These are phyloP conservation scores for Sussaba pulchella DNA, from an alignment of 2,888 invertebrate species.

Conservation along the genomic window DNA sequence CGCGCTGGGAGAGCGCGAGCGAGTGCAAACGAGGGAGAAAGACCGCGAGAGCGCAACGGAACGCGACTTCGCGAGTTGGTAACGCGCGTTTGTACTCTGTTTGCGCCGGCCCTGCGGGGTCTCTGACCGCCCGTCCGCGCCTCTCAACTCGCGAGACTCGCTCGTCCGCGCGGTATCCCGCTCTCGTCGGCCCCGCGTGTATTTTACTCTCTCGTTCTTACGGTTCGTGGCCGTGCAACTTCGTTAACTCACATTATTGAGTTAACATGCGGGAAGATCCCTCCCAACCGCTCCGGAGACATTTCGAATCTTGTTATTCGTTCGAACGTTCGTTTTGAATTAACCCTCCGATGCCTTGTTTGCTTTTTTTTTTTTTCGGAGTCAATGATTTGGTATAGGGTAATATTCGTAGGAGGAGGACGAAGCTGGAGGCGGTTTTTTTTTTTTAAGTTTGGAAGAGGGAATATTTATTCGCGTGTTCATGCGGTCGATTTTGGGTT, in stretches of 20 bases:
- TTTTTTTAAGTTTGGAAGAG: too few species aligned
- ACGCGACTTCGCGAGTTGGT: constrained; percentile 76
- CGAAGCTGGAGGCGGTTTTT: too few species aligned
- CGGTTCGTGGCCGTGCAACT: constrained; percentile 56
- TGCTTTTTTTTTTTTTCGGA: too few species aligned
- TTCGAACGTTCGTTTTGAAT: too few species aligned
- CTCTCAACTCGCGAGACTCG: constrained; percentile 81
- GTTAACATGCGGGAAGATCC: constrained; percentile 38
- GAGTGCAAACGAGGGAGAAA: constrained; percentile 19
- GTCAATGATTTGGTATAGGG: too few species aligned
- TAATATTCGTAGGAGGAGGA: too few species aligned
- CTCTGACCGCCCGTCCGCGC: constrained; percentile 84
- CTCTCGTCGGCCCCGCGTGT: constrained; percentile 26
- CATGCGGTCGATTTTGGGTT: too few species aligned
- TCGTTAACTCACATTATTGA: constrained; percentile 59
- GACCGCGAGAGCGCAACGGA: constrained; percentile 5
- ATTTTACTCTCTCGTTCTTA: constrained; percentile 48
- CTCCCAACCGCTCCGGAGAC: background rate
- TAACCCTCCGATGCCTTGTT: too few species aligned
- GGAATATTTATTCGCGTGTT: too few species aligned
- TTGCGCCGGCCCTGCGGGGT: constrained; percentile 84
- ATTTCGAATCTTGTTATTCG: constrained; percentile 4
- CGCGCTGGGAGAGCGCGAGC: constrained; percentile 72
- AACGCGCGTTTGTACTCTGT: constrained; percentile 79
- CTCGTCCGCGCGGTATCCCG: constrained; percentile 78